These are phyloP conservation scores for Odontothrips loti DNA, from an alignment of 2,888 invertebrate genomes.

Conservation along the genomic window DNA sequence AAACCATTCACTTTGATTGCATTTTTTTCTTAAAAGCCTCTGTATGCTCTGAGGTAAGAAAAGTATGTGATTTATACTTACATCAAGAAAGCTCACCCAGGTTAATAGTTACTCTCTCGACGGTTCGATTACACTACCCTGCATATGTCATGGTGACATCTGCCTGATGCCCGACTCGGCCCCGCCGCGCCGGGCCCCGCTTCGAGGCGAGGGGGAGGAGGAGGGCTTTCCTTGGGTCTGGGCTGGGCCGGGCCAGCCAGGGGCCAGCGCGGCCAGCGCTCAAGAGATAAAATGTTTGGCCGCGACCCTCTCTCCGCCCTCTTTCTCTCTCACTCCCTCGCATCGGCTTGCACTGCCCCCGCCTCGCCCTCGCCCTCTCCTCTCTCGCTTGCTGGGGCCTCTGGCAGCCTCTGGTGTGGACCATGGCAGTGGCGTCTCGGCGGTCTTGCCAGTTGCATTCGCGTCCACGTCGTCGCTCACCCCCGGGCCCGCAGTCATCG, in stretches of 20 bases:
- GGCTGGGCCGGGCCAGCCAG: neutral
- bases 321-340: neutral
- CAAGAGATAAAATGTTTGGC: slow-evolving; percentile 22
- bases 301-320: neutral
- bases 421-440: too few species aligned
- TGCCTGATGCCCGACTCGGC: neutral
- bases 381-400: neutral
- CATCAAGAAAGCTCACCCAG: too few species aligned
- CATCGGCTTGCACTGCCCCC: neutral
- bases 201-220: too few species aligned
- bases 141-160: neutral
- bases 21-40: neutral
- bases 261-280: slow-evolving; percentile 14
- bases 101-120: too few species aligned
- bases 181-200: neutral
- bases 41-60: too few species aligned
- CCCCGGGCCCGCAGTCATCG: too few species aligned
- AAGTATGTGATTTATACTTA: too few species aligned
- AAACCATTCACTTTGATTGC: neutral
- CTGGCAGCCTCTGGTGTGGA: too few species aligned
- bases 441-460: too few species aligned
- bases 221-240: too few species aligned
- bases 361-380: neutral
- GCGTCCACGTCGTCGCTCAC: too few species aligned
- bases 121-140: neutral